phyloP scores from a whole-genome alignment of 2,888 invertebrate genomes.

The Cephus sareptanus region DNA sequence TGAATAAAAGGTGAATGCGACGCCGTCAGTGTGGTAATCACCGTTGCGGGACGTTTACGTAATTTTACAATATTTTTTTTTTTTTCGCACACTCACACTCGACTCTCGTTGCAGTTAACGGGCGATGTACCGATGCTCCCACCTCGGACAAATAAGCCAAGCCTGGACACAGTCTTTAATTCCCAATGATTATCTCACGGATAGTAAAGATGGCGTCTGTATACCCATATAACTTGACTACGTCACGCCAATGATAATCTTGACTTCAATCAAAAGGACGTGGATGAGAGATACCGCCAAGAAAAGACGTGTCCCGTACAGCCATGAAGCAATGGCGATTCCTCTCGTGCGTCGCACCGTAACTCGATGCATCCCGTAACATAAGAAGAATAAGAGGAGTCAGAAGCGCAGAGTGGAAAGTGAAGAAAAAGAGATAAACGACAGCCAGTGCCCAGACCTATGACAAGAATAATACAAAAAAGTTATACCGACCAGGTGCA shows the following conservation, averaged over 20 bases:
- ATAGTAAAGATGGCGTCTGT: not conserved
- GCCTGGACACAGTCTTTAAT: not conserved
- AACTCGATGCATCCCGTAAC: not conserved
- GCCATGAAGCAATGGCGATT: not conserved
- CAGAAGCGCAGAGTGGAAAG: not conserved
- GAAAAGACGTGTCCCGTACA: not conserved
- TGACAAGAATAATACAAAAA: not conserved
- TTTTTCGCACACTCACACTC: conserved; percentile 8
- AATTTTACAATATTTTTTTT: conserved; percentile 51
- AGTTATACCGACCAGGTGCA: not conserved
- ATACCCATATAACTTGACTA: not conserved
- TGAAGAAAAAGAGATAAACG: conserved; percentile 16
- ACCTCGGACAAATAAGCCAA: not conserved
- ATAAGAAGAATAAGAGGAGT: not conserved
- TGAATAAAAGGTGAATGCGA: conserved; percentile 44
- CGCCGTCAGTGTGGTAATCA: conserved; percentile 49
- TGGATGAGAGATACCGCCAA: not conserved
- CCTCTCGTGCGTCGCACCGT: not conserved
- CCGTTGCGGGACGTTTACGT: conserved; percentile 61
- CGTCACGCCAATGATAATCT: not conserved
- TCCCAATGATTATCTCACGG: not conserved
- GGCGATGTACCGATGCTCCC: not conserved
- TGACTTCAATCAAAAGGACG: not conserved
- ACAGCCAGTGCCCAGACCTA: conserved; percentile 31
- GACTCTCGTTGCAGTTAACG: not conserved